phyloP scores from a whole-genome alignment of 2,888 invertebrate genomes.

The Parnassius mnemosyne region DNA sequence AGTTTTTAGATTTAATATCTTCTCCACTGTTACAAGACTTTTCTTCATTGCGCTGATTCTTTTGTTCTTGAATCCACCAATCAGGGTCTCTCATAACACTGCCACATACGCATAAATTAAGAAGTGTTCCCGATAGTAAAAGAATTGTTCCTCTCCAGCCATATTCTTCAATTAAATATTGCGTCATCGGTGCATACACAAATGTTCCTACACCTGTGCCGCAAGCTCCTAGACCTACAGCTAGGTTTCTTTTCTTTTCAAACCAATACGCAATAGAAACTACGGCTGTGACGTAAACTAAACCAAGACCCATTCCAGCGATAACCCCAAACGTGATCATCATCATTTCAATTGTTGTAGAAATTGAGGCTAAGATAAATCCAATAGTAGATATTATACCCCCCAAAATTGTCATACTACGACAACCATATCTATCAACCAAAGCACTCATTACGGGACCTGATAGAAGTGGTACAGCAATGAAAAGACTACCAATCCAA shows the following conservation, averaged over 20 bases:
- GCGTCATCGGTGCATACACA: slow-evolving; percentile 91
- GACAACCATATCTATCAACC: slow-evolving; percentile 92
- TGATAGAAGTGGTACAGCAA: slow-evolving; percentile 91
- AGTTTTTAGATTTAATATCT: slow-evolving; percentile 63
- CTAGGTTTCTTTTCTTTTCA: slow-evolving; percentile 91
- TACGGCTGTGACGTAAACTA: slow-evolving; percentile 94
- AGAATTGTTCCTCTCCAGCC: slow-evolving; percentile 93
- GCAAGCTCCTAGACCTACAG: slow-evolving; percentile 92
- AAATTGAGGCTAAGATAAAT: slow-evolving; percentile 87
- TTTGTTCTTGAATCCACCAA: slow-evolving; percentile 86
- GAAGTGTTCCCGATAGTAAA: slow-evolving; percentile 89
- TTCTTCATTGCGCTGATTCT: slow-evolving; percentile 57
- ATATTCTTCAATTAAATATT: slow-evolving; percentile 87
- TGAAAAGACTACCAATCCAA: slow-evolving; percentile 94
- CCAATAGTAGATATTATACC: slow-evolving; percentile 87
- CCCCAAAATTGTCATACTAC: slow-evolving; percentile 87
- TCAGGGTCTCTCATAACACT: slow-evolving; percentile 93
- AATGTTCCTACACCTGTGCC: slow-evolving; percentile 95
- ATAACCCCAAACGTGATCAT: slow-evolving; percentile 92
- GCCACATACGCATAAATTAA: slow-evolving; percentile 92
- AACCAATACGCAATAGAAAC: slow-evolving; percentile 96
- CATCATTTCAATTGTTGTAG: slow-evolving; percentile 87
- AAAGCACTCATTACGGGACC: slow-evolving; percentile 92
- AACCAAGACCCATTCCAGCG: slow-evolving; percentile 90
- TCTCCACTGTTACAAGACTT: slow-evolving; percentile 38